Evolutionary conservation across 2,113 vertebrate genomes (phyloP), one percentile per base, ranked within the genome.

Genomic region (Balaeniceps rex): DNA sequence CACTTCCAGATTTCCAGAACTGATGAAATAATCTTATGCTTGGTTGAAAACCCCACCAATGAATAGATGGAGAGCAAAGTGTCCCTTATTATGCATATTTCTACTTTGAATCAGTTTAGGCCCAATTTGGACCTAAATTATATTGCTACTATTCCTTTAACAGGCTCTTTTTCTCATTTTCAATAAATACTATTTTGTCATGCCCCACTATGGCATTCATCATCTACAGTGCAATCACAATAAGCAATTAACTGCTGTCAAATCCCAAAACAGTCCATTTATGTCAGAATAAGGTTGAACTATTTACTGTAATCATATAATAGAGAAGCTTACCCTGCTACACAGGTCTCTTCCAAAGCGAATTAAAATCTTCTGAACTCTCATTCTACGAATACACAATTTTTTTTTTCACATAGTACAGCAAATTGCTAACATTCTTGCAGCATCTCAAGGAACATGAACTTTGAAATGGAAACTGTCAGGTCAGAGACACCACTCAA

Each of bases 211-310:
- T 31, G 77, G 49, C 42, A 78, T 76, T 96, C 80, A 76, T 81
- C 74, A 93, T 44, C 49, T 75, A 74, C 80, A 91, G 33, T 79
- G 34, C 74, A 82, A 83, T 94, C 80, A 94, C 88, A 95, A 96
- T 47, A 94, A 44, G 83, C 90, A 97, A 98, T 97, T 98, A 97
- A 97, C 92, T 98, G 96, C 96, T 63, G 52, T 92, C 84, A 97
- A 96, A 98, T 95, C 85, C 79, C 85, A 42, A 94, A 96, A 82
- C 79, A 88, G 58, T 76, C 58, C 31, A 89, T 86, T 97, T 94
- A 82, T 75, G 88, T 65, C 78, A 94, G 74, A 94, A 95, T 79
- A 97, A 98, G 92, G 82, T 84, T 90, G 87, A 94, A 94, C 87
- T 96, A 89, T 95, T 96, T 86, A 94, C 60, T 93, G 64, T 79